Percentiles rank a stretch among this genome's conserved stretches.
Evolutionary conservation across 2,888 invertebrate genomes (phyloP).

Genomic region (Aleiodes leptofemur): DNA sequence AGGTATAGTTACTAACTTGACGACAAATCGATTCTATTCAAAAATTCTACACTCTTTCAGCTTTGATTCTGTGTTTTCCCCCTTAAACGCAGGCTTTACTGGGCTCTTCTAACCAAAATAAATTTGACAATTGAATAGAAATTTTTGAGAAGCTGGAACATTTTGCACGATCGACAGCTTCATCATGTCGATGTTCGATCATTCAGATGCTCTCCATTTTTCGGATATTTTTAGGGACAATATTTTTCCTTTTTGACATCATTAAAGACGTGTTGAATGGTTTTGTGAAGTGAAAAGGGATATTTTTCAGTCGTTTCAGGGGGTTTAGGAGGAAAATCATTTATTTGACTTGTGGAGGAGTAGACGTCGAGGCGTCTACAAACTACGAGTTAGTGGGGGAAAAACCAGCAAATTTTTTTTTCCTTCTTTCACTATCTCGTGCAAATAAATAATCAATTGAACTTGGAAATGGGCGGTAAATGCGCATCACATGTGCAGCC

Average conservation of each 20-base stretch:
- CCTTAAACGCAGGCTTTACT: conserved; percentile 16
- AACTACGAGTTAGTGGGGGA: conserved; percentile 10
- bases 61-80: conserved; percentile 28
- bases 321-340: neutral
- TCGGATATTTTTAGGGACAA: too few species aligned
- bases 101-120: conserved; percentile 22
- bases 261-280: neutral
- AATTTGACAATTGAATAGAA: conserved; percentile 16
- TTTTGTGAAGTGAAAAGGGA: neutral
- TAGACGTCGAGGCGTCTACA: conserved; percentile 17
- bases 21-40: conserved; percentile 71
- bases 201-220: neutral
- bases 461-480: conserved; percentile 20
- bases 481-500: conserved; percentile 42
- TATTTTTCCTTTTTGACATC: neutral
- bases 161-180: neutral
- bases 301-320: neutral
- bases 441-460: conserved; percentile 47
- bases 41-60: conserved; percentile 9
- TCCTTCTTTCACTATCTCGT: neutral
- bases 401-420: neutral
- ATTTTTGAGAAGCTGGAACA: neutral
- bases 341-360: conserved; percentile 3
- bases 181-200: too few species aligned
- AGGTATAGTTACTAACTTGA: conserved; percentile 59